Percentiles rank a stretch among this genome's conserved stretches.
phyloP scores from a whole-genome alignment of 2,888 invertebrate species.

The Sinotaia quadrata region DNA sequence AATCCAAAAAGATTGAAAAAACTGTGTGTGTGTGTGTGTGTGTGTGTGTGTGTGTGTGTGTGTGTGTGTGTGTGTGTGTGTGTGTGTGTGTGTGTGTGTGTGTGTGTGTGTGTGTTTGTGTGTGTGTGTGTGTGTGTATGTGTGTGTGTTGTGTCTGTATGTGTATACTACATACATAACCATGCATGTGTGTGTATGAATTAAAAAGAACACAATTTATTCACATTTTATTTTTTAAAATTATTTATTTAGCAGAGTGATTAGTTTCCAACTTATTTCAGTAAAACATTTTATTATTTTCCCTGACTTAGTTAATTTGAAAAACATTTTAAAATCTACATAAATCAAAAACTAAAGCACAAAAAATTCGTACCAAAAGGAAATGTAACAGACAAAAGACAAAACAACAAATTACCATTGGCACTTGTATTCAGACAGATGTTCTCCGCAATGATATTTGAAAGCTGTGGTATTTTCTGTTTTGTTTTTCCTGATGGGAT shows the following conservation, averaged over 20 bases:
- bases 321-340: no score
- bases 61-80: constrained; percentile 6
- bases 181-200: not conserved
- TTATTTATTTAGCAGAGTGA: no score
- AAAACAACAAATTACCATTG: constrained; percentile 54
- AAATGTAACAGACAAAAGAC: not conserved
- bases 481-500: constrained; percentile 69
- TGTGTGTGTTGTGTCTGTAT: no score
- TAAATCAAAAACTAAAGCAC: not conserved
- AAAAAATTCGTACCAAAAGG: not conserved
- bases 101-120: no score
- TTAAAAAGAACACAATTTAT: no score
- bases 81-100: not conserved
- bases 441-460: constrained; percentile 55
- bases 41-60: not conserved
- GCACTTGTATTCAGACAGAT: constrained; percentile 49
- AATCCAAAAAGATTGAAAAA: no score
- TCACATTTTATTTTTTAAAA: no score
- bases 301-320: no score
- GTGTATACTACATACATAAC: not conserved
- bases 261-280: no score
- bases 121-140: no score
- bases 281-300: no score
- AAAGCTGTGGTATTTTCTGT: constrained; percentile 59
- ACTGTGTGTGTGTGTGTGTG: not conserved